Percentiles rank a stretch among this genome's conserved stretches.
Evolutionary conservation across 2,113 vertebrate species (phyloP).

Genomic region (Lasiurus borealis): DNA sequence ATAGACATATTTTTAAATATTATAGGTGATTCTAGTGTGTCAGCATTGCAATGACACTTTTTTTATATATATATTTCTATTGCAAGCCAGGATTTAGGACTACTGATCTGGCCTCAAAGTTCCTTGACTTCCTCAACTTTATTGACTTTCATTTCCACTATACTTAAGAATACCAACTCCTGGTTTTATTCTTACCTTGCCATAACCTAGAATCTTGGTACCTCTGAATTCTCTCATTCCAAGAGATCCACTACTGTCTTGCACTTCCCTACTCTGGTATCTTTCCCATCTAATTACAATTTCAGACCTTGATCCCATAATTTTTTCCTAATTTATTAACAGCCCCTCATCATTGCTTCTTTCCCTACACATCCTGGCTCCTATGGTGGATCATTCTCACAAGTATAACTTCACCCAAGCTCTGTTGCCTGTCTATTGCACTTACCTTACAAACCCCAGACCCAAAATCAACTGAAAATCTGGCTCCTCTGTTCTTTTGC

Average conservation of each 20-base stretch:
- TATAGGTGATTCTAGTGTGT: neutral
- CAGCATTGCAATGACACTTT: neutral
- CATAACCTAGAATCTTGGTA: neutral
- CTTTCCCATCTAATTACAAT: conserved; percentile 9
- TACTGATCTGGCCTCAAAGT: neutral
- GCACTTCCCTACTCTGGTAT: neutral
- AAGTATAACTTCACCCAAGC: neutral
- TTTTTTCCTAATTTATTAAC: conserved; percentile 3
- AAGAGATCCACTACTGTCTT: neutral
- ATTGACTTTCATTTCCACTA: conserved; percentile 26
- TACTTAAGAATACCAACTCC: conserved; percentile 18
- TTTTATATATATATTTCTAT: neutral
- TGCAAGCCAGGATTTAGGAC: neutral
- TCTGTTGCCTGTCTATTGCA: neutral
- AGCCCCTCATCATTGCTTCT: neutral
- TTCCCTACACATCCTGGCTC: neutral
- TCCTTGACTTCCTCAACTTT: neutral
- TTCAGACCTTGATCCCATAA: neutral
- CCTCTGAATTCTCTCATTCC: neutral
- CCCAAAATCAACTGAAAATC: neutral
- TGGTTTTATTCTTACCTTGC: neutral
- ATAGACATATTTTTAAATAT: neutral
- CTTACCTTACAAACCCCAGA: conserved; percentile 15
- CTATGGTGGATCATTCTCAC: neutral
- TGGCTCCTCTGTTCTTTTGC: neutral